Evolutionary conservation across 2,797 vertebrate species (phyloP), one percentile per base, ranked within the genome.

Genomic region (Gephyroberyx darwinii): DNA sequence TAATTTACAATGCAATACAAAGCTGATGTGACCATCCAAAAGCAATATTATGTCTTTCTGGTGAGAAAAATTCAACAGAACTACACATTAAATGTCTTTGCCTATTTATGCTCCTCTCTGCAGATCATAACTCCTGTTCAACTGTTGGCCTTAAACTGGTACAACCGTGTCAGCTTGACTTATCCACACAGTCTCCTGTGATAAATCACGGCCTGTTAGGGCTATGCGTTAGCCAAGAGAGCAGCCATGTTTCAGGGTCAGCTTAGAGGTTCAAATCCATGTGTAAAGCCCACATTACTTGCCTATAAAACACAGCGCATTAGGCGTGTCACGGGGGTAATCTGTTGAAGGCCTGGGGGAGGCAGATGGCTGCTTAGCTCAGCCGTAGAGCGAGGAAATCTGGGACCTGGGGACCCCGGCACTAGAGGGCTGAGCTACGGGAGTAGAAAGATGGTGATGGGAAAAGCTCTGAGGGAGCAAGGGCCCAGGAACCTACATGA

Each of bases 241-340:
- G 66, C 69, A 55, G 76, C 67, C 65, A 67, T 77, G 82, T 81
- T 86, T 86, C 80, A 77, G 85, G 84, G 86, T 89, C 80, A 86
- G 80, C 64, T 73, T 53, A 63, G 71, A 84, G 83, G 83, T 90
- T 89, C 80, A 87, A 88, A 87, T 86, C 84, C 82, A 45, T 30
- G 81, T 65, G 80, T 82, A 85, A 87, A 88, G 87, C 80, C 66
- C 30, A 68, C 81, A 87, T 88, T 86, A 86, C 78, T 77, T 50
- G 14, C 71, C 84, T 56, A 89, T 90, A 91, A 92, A 92, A 90
- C 86, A 90, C 62, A 30, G 54, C 10, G 88, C 86, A 91, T 91
- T 91, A 91, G 70, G 66, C 48, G 22, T 80, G 87, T 89, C 81
- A n/a, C 52, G 71, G 69, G 77, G 66, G 76, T 79, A 84, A 88